These are phyloP conservation scores for Nemurella pictetii DNA, from an alignment of 2,888 invertebrate genomes.

Conservation along the genomic window DNA sequence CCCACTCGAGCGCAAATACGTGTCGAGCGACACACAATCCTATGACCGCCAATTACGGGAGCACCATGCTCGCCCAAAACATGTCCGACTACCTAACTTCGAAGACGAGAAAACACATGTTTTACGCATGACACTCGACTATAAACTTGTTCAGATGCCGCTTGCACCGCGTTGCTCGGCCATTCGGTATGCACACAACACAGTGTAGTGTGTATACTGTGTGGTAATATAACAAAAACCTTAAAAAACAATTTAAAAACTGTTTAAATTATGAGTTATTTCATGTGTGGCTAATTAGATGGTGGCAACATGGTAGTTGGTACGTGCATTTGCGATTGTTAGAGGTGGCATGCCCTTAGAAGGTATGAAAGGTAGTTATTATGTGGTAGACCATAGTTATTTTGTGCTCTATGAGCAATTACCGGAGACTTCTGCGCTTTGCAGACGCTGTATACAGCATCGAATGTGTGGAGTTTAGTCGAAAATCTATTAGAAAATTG, in stretches of 20 bases:
- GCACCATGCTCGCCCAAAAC: neutral
- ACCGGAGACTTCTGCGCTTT: neutral
- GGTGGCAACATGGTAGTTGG: neutral
- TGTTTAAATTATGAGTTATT: constrained; percentile 9
- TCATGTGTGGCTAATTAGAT: neutral
- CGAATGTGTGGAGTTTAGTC: too few species aligned
- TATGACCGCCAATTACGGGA: neutral
- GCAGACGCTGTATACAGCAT: neutral
- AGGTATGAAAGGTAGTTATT: neutral
- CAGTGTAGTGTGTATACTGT: too few species aligned
- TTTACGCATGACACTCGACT: neutral
- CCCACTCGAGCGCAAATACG: neutral
- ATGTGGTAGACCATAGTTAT: neutral
- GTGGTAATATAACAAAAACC: neutral
- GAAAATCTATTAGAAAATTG: neutral
- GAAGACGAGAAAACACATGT: neutral
- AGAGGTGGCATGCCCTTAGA: neutral
- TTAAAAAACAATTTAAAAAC: neutral
- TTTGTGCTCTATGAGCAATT: neutral
- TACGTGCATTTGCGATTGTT: neutral
- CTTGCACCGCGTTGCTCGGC: neutral
- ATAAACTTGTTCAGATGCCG: constrained; percentile 7
- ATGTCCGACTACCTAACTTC: neutral
- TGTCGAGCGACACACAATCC: neutral
- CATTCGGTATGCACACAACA: neutral